Evolutionary conservation across 2,797 vertebrate species (phyloP), one percentile per base, ranked within the genome.

Genomic region (Microhierax caerulescens): DNA sequence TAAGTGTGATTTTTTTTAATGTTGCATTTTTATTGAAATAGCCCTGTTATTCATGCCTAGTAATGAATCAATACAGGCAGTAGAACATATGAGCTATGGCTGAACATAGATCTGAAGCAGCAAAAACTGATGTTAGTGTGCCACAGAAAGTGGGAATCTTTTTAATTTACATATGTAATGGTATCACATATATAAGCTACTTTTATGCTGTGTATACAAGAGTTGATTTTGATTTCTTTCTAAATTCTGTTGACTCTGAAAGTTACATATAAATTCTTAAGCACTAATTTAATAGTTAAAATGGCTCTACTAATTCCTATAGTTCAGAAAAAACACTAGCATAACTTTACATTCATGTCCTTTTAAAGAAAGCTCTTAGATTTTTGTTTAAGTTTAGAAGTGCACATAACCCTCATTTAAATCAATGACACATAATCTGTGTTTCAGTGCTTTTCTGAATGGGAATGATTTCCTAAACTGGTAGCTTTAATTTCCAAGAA

Each of bases 21-120:
- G 78, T 59, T 83, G 36, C 23, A 64, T 75, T 95, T 94, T 89
- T 94, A 84, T 82, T 95, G 57, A 79, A 94, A 95, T 81, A 77
- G 25, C 17, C 20, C 19, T 83, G 30, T 81, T 88, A 87, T 56
- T 93, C 68, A 47, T 73, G 93, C 36, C 23, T 63, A 30, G 24
- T 61, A 93, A 96, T 83, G 39, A 81, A 92, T 79, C 57, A 48
- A 12, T 81, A 72, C 8, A 77, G 51, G 56, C 19, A 86, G 34
- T n/a, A 91, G 19, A 94, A 88, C 79, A 43, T 68, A 83, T 23
- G 22, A 87, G 32, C 37, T 86, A 41, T 50, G 23, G 45, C 6
- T 65, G 15, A 87, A 74, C 28, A 80, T 4, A 79, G 10, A 75
- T 50, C 22, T 60, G 45, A 88, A 86, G 28, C 15, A 83, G 30